phyloP scores from a whole-genome alignment of 2,797 vertebrate genomes.

The Pangasius mekongensis region DNA sequence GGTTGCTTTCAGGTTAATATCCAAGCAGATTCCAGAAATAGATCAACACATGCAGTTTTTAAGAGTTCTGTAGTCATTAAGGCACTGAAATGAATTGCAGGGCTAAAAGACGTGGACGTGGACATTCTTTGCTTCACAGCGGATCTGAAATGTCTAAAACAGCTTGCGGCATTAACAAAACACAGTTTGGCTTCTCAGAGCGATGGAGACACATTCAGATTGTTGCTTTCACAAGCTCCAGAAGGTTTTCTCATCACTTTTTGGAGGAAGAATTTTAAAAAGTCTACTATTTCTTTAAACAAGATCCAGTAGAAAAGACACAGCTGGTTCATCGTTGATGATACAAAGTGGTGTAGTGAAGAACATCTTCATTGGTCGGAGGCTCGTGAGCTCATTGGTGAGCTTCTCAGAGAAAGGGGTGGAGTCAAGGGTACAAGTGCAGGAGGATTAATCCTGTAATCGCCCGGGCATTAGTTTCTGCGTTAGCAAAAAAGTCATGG shows the following conservation, averaged over 20 bases:
- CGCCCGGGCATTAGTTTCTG: background rate
- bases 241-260: background rate
- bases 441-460: background rate
- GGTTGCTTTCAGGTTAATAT: slow-evolving; percentile 9
- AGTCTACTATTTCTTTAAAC: background rate
- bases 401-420: background rate
- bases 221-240: slow-evolving; percentile 29
- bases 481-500: background rate
- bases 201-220: background rate
- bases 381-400: slow-evolving; percentile 41
- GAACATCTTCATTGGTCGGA: slow-evolving; percentile 68
- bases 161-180: background rate
- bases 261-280: background rate
- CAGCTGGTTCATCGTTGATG: slow-evolving; percentile 53
- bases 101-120: slow-evolving; percentile 20
- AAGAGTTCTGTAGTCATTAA: slow-evolving; percentile 69
- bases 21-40: slow-evolving; percentile 30
- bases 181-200: slow-evolving; percentile 11
- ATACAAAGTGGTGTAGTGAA: slow-evolving; percentile 45
- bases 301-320: slow-evolving; percentile 19
- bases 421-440: background rate
- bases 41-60: slow-evolving; percentile 35
- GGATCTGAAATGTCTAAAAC: slow-evolving; percentile 10
- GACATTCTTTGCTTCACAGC: background rate
- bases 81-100: slow-evolving; percentile 82